Base-by-base conservation (phyloP, 2,888 invertebrate genomes). In the Helobdella robusta region DNA sequence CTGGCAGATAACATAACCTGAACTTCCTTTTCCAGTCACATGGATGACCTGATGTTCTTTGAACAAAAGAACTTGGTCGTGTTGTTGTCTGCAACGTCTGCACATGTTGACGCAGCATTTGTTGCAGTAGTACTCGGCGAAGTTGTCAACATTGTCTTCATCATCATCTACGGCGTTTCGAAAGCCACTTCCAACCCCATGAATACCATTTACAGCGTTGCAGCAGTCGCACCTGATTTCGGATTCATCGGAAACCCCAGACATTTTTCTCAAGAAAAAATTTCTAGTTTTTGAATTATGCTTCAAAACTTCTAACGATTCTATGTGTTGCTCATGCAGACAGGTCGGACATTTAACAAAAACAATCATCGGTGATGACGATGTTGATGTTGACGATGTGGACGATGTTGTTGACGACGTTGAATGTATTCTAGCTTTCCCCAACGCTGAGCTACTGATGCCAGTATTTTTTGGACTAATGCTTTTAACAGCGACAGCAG, bases 71-170 rank as follows among this genome's bases (percentile, higher is more conserved):
- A 63, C 66, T 36, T 67, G 59, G 23, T 60, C 62, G 64, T 70
- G 70, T 3, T 32, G 32, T 6, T 30, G 30, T 11, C 69, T 52
- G 40, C 71, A 71, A 1, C 23, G 28, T 2, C 63, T 30, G 56
- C 71, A 71, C 34, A 71, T 50, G 63, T 68, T 68, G 40, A 71
- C 35, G 15, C 35, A 20, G 50, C 71, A 71, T 44, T 69, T 70
- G 36, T 62, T 59, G 36, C 71, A 71, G 65, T 64, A 70, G 50
- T 60, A 70, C 35, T 67, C 68, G 1, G 66, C 56, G 15, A n/a
- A 30, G 54, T 54, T 54, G 23, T 5, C n/a, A n/a, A n/a, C n/a
- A n/a, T n/a, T n/a, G n/a, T n/a, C n/a, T n/a, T n/a, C n/a, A n/a
- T n/a, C n/a, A n/a, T n/a, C n/a, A n/a, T n/a, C n/a, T n/a, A n/a